phyloP scores from a whole-genome alignment of 2,113 vertebrate genomes.

The Dicrurus megarhynchus region DNA sequence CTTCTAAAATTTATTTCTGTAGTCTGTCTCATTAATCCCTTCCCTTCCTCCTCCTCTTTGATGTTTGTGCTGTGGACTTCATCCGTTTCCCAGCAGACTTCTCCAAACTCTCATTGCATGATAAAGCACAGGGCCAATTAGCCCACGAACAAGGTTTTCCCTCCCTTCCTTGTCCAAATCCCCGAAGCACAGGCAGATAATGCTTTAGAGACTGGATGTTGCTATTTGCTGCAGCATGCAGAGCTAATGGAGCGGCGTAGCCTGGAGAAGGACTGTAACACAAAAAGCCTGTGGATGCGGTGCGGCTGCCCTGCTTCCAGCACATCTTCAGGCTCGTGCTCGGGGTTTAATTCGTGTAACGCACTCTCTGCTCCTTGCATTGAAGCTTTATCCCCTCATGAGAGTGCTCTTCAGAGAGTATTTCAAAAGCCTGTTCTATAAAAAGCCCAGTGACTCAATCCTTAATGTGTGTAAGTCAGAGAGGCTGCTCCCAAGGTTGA shows the following conservation, averaged over 20 bases:
- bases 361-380: neutral
- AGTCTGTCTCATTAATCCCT: constrained; percentile 4
- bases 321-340: neutral
- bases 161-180: neutral
- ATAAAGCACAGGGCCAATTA: constrained; percentile 56
- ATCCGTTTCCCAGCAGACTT: neutral
- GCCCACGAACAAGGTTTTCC: neutral
- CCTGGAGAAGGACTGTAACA: neutral
- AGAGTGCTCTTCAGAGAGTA: neutral
- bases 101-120: neutral
- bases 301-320: neutral
- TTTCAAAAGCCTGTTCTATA: constrained; percentile 9
- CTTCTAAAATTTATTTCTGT: neutral
- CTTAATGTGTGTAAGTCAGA: neutral
- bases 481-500: neutral
- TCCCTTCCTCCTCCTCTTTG: constrained; percentile 31
- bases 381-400: neutral
- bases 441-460: neutral
- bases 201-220: neutral
- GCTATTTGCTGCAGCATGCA: neutral
- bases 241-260: neutral
- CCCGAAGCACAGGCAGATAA: neutral
- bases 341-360: neutral
- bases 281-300: neutral
- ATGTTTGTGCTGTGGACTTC: constrained; percentile 41